Base-by-base conservation (phyloP, 2,888 invertebrate genomes). In the Agrilus mali region DNA sequence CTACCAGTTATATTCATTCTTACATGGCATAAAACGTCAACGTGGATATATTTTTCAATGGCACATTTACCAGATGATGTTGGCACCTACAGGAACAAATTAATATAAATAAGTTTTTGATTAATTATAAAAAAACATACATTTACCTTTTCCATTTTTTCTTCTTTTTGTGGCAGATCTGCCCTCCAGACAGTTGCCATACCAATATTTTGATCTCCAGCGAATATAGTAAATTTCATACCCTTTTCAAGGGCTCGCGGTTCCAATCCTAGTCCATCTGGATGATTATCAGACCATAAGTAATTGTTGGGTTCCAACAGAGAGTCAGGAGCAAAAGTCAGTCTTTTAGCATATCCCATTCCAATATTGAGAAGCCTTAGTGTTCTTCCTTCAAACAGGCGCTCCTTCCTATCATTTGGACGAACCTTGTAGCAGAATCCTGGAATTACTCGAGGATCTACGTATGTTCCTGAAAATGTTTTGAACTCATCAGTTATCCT, bases 211-310 rank as follows among this genome's bases (percentile, higher is more conserved):
- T 75, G 75, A 51, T 74, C 75, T 3, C 55, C 58, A 54, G 78
- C 75, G 48, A 72, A 67, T 43, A 82, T 71, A 12, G 69, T 60
- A 63, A 82, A 81, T 55, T 73, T 74, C 78, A 80, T 79, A 31
- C 78, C 78, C 33, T 75, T 75, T 48, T 74, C 72, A 32, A 82
- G 73, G 7, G 80, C 82, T 37, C 79, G 71, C 2, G 79, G 71
- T 60, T 81, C 80, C 59, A 81, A 69, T 40, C 82, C 84, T 46
- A 79, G 67, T 33, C 85, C 84, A 55, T 81, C 80, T 4, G 81
- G 77, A 53, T 80, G 78, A 34, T 78, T 82, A 64, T 86, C 85
- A 17, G 83, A 83, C 83, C 84, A 85, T 65, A 86, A 78, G 60
- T 77, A 82, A 63, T 82, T 81, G 51, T 78, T 71, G 3, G 77